A percentile compares a stretch with the other conserved stretches of the same genome.
phyloP scores from a whole-genome alignment of 2,888 invertebrate species.

The Netelia virgata region DNA sequence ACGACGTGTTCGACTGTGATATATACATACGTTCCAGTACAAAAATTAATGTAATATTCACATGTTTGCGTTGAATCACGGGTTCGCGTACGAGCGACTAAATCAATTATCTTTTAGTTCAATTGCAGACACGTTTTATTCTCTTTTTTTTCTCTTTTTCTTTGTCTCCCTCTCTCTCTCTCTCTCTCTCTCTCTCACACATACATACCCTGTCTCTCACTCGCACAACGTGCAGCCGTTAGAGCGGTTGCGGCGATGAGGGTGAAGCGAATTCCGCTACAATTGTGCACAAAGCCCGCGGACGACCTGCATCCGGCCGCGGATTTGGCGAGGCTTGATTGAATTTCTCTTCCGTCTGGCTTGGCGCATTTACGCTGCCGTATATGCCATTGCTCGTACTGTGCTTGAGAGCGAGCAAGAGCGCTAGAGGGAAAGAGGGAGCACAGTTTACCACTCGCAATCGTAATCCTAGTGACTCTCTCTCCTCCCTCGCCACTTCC shows the following conservation, averaged over 20 bases:
- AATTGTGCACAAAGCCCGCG: conserved; percentile 64
- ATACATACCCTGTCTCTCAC: not conserved
- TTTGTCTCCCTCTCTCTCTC: not conserved
- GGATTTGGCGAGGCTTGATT: conserved; percentile 67
- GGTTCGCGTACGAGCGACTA: conserved; percentile 24
- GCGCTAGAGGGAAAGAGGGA: conserved; percentile 41
- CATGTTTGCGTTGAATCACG: conserved; percentile 31
- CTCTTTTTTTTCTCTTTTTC: not conserved
- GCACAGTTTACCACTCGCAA: conserved; percentile 55
- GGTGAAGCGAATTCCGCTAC: conserved; percentile 51
- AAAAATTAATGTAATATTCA: conserved; percentile 19
- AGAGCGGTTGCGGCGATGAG: conserved; percentile 20
- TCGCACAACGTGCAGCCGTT: conserved; percentile 13
- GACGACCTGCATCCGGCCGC: conserved; percentile 42
- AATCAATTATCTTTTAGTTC: conserved; percentile 54
- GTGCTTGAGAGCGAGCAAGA: conserved; percentile 35
- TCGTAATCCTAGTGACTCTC: conserved; percentile 48
- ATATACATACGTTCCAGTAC: not conserved
- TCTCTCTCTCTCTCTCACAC: not conserved
- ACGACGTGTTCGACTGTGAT: not conserved
- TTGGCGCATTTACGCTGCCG: conserved; percentile 70
- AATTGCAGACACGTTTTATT: conserved; percentile 43
- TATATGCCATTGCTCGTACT: conserved; percentile 46
- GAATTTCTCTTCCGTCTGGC: conserved; percentile 66
- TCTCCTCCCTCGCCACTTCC: conserved; percentile 27